Conservation (phyloP, 2,888 invertebrate species). For the Pherbina coryleti region DNA sequence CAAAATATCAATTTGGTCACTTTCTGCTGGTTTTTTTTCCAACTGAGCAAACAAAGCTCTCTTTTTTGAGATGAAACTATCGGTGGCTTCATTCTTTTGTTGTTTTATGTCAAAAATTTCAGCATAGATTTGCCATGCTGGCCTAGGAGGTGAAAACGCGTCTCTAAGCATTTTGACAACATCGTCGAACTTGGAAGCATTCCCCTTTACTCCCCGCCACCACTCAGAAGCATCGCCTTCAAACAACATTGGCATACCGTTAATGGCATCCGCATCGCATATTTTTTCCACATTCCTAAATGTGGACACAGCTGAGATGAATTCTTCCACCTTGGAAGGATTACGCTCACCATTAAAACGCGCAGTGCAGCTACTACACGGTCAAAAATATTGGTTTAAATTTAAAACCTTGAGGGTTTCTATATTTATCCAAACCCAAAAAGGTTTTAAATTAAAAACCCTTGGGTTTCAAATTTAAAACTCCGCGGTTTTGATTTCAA, state of each 20-base stretch:
- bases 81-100: conserved; percentile 26
- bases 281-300: conserved; percentile 33
- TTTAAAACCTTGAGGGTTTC: too few relatives aligned
- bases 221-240: conserved; percentile 42
- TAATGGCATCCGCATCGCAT: conserved; percentile 26
- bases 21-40: not conserved
- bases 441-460: too few relatives aligned
- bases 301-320: not conserved
- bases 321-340: not conserved
- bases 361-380: not conserved
- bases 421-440: too few relatives aligned
- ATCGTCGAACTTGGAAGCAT: conserved; percentile 25
- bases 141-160: too few relatives aligned
- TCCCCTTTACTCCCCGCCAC: conserved; percentile 35
- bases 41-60: conserved; percentile 23
- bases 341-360: not conserved
- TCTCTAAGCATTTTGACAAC: too few relatives aligned
- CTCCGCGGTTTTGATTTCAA: too few relatives aligned
- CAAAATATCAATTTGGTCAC: conserved; percentile 16
- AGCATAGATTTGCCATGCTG: conserved; percentile 30
- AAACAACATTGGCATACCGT: conserved; percentile 38
- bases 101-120: conserved; percentile 31
- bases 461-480: too few relatives aligned
- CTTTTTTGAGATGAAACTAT: conserved; percentile 13
- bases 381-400: too few relatives aligned